Evolutionary conservation across 1,140 invertebrate species (phyloP), one percentile per base, ranked within the genome.

Genomic region (Mizuhopecten yessoensis): DNA sequence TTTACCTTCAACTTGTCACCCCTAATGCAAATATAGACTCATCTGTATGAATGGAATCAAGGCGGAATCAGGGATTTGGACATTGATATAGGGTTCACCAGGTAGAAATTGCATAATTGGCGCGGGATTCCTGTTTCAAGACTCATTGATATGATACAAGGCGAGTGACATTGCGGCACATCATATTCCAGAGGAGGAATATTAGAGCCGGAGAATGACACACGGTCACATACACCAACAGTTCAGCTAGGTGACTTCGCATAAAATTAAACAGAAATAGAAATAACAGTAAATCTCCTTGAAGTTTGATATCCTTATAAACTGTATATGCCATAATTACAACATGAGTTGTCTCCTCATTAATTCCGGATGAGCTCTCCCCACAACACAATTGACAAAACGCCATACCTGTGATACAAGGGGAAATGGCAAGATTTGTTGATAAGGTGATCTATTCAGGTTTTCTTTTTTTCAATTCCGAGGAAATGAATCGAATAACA

Each of bases 1-100:
- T 75, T 75, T 29, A 29, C 57, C 29, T 75, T 75, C n/a, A 75
- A 75, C 57, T 75, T 75, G 57, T 75, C 57, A 75, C n/a, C 57
- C 57, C 57, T 29, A 29, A 1, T 5, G 29, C 0, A 75, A 29
- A 75, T 75, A 75, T 75, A 29, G 57, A 75, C n/a, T 75, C 57
- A 5, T 75, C 23, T 75, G n/a, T 75, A 29, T 75, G 57, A 57
- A 57, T 57, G 45, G 45, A 57, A 57, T 57, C 23, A 23, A 57
- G 45, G 17, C 13, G 20, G 45, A 57, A 15, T 23, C 45, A 57
- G 45, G 45, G 17, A 29, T 29, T 29, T 2, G 57, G 11, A 75
- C 29, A 75, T 29, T 75, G 57, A 75, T 29, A 75, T 75, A 7
- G 11, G n/a, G 57, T 23, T 75, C 57, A 75, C 3, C n/a, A 75